phyloP scores from a whole-genome alignment of 2,797 vertebrate genomes.

The Scarus forsteni region DNA sequence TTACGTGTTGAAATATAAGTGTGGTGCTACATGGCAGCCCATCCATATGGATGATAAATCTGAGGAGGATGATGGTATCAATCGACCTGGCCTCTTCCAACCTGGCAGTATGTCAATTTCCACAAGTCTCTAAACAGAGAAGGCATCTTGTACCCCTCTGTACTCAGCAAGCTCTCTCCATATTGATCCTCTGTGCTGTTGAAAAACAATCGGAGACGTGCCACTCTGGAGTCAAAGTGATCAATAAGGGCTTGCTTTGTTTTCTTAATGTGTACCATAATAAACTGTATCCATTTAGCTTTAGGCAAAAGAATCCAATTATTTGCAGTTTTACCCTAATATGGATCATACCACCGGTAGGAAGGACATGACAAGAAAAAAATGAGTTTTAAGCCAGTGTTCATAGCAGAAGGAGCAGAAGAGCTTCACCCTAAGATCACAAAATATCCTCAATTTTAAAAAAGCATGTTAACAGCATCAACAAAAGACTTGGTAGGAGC shows the following conservation, averaged over 20 bases:
- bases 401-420: too few relatives aligned
- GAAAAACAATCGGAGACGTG: conserved; percentile 74
- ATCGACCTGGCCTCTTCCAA: conserved; percentile 65
- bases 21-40: conserved; percentile 56
- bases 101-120: conserved; percentile 77
- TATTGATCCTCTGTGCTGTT: conserved; percentile 73
- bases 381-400: too few relatives aligned
- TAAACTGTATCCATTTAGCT: not conserved
- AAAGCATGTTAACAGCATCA: too few relatives aligned
- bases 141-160: conserved; percentile 75
- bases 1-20: conserved; percentile 49
- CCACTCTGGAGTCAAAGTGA: conserved; percentile 57
- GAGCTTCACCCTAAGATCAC: too few relatives aligned
- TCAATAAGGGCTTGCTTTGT: conserved; percentile 61
- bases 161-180: conserved; percentile 44
- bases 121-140: conserved; percentile 68
- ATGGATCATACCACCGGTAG: not conserved
- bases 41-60: conserved; percentile 68
- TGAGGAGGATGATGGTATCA: conserved; percentile 57
- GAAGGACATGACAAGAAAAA: too few relatives aligned
- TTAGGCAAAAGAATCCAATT: not conserved
- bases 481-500: too few relatives aligned
- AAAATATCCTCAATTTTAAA: too few relatives aligned
- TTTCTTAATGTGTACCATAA: conserved; percentile 24
- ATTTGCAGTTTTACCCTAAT: not conserved